Base-by-base conservation (phyloP, 2,888 invertebrate species). In the Hyposoter didymator region DNA sequence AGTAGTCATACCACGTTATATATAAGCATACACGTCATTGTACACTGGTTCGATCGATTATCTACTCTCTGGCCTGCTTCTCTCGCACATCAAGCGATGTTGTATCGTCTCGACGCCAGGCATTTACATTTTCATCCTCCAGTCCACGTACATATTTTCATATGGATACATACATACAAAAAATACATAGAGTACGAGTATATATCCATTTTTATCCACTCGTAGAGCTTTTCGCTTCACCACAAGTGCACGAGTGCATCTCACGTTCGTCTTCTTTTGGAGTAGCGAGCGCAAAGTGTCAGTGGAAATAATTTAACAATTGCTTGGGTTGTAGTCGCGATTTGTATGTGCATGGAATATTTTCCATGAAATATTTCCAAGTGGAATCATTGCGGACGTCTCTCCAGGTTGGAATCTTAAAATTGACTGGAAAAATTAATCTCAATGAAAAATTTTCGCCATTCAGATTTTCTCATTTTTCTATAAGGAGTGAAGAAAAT, bases 31-130 rank as follows among this genome's bases (percentile, higher is more conserved):
- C 62, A 82, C 82, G 70, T 76, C 64, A 47, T 52, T 85, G 70
- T 78, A 85, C 67, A 73, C 64, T 52, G 74, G 43, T 72, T 75
- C 84, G 78, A 85, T 85, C 84, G 84, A 85, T 85, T 85, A 85
- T 75, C 78, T 69, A 76, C 81, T 80, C 47, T 69, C 74, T 70
- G 73, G 74, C 70, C 28, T 72, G 75, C 74, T 70, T 66, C 76
- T 78, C 49, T 52, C 35, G 67, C 52, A 47, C 43, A 78, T 66
- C 76, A 52, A 78, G 52, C 66, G 47, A 67, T 19, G 19, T 22
- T 19, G 67, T 43, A 43, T 14, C 67, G 55, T 59, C 67, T 78
- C 55, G 69, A n/a, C 28, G 64, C 39, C 39, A 55, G 55, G 14
- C 43, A 43, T 78, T 69, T 45, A 69, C 55, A 67, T 32, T 19